Conservation (phyloP, 2,113 vertebrate species). For the Hystrix brachyura region DNA sequence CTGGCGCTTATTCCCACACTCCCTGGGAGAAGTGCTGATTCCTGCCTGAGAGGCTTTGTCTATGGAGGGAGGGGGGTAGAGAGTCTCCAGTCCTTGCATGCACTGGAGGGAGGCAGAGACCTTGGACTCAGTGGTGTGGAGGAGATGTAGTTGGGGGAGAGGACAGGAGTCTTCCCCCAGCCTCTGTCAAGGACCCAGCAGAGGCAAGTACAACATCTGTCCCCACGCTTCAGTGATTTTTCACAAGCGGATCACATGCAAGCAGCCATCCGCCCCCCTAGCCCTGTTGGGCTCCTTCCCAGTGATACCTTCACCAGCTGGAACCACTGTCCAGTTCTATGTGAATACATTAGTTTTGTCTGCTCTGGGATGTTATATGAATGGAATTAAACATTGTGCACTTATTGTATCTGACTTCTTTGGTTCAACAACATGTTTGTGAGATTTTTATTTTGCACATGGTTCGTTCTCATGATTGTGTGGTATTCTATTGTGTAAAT, state of each 20-base stretch:
- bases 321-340: not conserved
- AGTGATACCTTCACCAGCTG: not conserved
- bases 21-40: not conserved
- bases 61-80: not conserved
- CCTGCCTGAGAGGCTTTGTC: not conserved
- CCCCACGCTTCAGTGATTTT: not conserved
- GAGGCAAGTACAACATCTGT: not conserved
- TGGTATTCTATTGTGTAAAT: slow-evolving; percentile 45
- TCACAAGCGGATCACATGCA: not conserved
- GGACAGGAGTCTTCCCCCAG: not conserved
- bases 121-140: not conserved
- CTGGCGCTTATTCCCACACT: not conserved
- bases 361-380: not conserved
- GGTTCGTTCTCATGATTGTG: slow-evolving; percentile 32
- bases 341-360: not conserved
- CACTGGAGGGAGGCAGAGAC: not conserved
- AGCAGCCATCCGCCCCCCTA: not conserved
- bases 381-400: not conserved
- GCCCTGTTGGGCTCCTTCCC: not conserved
- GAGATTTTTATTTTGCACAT: slow-evolving; percentile 46
- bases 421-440: not conserved
- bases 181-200: not conserved
- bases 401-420: slow-evolving; percentile 10
- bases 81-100: not conserved
- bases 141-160: not conserved